phyloP scores from a whole-genome alignment of 2,113 vertebrate genomes.

The Ancistrus triradiatus region DNA sequence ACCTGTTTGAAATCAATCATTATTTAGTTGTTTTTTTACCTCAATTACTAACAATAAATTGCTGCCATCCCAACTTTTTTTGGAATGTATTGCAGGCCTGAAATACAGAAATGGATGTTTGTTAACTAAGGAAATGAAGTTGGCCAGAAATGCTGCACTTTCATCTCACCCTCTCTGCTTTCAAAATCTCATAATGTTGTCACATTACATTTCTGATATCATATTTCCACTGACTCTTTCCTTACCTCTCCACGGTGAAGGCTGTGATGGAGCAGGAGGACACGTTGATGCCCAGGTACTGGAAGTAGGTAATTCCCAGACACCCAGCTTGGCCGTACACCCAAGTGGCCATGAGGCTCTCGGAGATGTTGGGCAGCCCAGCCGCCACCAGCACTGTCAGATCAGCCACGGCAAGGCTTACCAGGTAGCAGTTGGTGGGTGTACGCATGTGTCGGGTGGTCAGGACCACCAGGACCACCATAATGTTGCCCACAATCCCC shows the following conservation, averaged over 20 bases:
- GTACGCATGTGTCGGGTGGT: constrained; percentile 73
- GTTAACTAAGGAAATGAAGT: no score
- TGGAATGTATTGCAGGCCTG: no score
- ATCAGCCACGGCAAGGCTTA: constrained; percentile 75
- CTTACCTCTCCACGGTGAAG: constrained; percentile 76
- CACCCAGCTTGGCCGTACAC: constrained; percentile 70
- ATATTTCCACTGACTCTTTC: background rate
- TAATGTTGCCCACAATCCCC: constrained; percentile 76
- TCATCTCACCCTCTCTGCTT: no score
- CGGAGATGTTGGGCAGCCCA: constrained; percentile 71
- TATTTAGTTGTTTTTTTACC: no score
- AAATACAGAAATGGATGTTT: no score
- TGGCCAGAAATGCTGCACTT: no score
- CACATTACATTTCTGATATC: no score
- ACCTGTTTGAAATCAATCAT: no score
- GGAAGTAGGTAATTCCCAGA: constrained; percentile 75
- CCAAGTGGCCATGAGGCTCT: constrained; percentile 73
- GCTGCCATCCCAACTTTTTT: no score
- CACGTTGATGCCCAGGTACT: constrained; percentile 78
- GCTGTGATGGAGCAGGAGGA: constrained; percentile 79
- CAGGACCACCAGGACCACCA: constrained; percentile 77
- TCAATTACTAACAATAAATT: no score
- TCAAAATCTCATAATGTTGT: no score
- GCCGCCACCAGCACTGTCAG: constrained; percentile 73
- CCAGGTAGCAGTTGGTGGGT: constrained; percentile 78